A percentile compares a stretch with the other conserved stretches of the same genome.
Evolutionary conservation across 37 sponge, comb jelly and placozoan species (phyloP).

Genomic region (Aplysina aerophoba): DNA sequence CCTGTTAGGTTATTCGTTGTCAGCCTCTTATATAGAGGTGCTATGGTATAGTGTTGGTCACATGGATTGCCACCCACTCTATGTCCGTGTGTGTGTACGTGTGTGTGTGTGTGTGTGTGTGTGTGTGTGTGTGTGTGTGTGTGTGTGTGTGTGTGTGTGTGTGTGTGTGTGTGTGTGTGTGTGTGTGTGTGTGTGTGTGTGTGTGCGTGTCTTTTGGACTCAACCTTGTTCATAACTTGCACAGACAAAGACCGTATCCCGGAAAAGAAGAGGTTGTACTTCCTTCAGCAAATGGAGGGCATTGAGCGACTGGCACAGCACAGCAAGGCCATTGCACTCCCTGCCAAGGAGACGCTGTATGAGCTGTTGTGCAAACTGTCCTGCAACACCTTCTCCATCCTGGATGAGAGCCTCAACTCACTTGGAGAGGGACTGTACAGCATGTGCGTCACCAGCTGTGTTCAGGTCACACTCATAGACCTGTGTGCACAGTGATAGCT

Average conservation of each 20-base stretch:
- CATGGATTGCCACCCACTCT: no score
- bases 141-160: slow-evolving; percentile 26
- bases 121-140: slow-evolving; percentile 3
- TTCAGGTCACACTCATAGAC: not conserved
- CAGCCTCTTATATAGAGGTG: no score
- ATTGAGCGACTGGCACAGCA: not conserved
- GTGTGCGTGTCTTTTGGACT: not conserved
- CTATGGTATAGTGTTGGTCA: no score
- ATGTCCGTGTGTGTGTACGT: no score
- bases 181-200: slow-evolving; percentile 20
- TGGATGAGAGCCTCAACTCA: slow-evolving; percentile 37
- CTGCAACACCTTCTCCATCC: slow-evolving; percentile 59
- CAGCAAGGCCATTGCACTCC: not conserved
- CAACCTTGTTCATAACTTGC: no score
- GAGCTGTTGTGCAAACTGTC: slow-evolving; percentile 24
- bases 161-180: slow-evolving; percentile 34
- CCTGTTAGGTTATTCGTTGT: no score
- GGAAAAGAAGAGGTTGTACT: no score
- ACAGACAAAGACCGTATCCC: no score
- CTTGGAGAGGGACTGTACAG: slow-evolving; percentile 59
- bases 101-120: no score
- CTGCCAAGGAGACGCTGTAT: not conserved
- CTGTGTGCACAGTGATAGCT: not conserved
- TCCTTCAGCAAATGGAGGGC: not conserved
- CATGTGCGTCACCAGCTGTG: not conserved